A percentile compares a stretch with the other conserved stretches of the same genome.
phyloP scores from a whole-genome alignment of 2,113 vertebrate genomes.

The Taurulus bubalis region DNA sequence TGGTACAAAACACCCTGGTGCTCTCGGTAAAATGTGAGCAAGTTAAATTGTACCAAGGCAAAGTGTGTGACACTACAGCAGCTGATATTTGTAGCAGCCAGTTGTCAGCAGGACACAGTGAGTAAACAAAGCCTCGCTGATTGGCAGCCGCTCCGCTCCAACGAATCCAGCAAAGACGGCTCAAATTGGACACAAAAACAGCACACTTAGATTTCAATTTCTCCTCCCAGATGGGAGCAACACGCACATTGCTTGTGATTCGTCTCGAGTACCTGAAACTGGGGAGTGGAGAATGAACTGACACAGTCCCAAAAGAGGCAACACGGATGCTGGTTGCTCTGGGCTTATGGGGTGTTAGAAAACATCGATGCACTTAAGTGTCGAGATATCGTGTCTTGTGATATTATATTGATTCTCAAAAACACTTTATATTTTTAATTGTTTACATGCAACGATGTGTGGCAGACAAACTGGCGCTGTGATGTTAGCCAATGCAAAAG shows the following conservation, averaged over 20 bases:
- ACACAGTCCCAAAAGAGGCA: constrained; percentile 37
- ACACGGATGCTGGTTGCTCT: constrained; percentile 28
- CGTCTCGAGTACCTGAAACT: constrained; percentile 66
- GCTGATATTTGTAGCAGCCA: constrained; percentile 63
- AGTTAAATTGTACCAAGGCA: constrained; percentile 34
- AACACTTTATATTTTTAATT: too few relatives aligned
- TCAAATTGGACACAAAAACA: constrained; percentile 70
- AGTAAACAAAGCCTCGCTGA: constrained; percentile 67
- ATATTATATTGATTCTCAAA: background rate
- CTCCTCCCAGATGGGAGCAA: constrained; percentile 65
- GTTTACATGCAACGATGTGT: background rate
- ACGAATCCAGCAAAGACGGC: constrained; percentile 54
- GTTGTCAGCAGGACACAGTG: constrained; percentile 55
- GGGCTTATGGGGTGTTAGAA: background rate
- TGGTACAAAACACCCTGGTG: background rate
- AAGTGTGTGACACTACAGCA: constrained; percentile 54
- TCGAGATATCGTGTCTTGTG: background rate
- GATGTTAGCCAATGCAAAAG: too few relatives aligned
- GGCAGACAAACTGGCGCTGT: too few relatives aligned
- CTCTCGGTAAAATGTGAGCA: background rate
- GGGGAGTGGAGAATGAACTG: constrained; percentile 73
- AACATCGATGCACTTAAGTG: background rate
- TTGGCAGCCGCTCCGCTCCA: constrained; percentile 63
- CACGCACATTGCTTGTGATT: constrained; percentile 61
- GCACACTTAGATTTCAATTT: constrained; percentile 66